Conservation (phyloP, 1,140 invertebrate genomes). For the Cherax destructor region DNA sequence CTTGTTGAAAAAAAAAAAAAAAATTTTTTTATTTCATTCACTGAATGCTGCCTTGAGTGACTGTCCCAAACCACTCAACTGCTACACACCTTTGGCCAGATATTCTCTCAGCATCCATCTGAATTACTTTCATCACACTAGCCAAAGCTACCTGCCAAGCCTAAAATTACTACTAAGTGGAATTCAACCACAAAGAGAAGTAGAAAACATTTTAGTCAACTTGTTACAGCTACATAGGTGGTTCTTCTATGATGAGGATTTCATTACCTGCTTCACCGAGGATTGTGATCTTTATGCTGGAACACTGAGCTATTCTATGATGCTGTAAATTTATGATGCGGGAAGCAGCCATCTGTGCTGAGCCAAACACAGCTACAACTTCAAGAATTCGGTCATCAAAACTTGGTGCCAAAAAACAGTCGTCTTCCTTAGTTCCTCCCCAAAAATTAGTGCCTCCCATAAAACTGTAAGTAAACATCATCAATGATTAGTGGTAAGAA, state of each 20-base stretch:
- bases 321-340: constrained; percentile 95
- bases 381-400: constrained; percentile 96
- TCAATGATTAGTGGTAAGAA: no score
- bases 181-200: not conserved
- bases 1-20: no score
- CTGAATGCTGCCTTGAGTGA: no score
- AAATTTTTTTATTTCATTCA: no score
- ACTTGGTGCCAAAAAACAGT: constrained; percentile 89
- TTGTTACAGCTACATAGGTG: not conserved
- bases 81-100: no score
- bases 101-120: no score
- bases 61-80: no score
- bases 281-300: constrained; percentile 96
- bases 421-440: constrained; percentile 93
- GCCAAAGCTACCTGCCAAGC: no score
- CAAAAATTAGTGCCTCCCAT: constrained; percentile 99
- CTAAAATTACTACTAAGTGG: no score
- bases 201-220: not conserved
- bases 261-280: constrained; percentile 79
- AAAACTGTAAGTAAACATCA: constrained; percentile 80
- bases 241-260: not conserved
- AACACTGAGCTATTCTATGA: constrained; percentile 97
- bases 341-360: constrained; percentile 97
- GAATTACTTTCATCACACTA: no score
- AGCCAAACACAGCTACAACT: constrained; percentile 97